Percentiles rank a stretch among this genome's conserved stretches.
Conservation (phyloP, 2,113 vertebrate species). For the Prolemur simus region DNA sequence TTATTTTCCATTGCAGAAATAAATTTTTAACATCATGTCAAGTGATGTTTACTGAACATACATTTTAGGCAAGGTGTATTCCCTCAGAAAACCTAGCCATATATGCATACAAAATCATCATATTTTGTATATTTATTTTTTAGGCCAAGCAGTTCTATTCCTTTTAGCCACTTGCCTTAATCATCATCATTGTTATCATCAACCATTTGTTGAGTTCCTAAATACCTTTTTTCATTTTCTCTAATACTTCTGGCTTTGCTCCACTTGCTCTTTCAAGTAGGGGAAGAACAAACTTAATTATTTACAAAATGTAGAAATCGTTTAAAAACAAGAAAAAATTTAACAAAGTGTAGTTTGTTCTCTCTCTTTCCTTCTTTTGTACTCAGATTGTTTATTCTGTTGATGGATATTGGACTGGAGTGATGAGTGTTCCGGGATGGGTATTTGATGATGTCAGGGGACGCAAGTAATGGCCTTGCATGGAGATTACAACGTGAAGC, state of each 20-base stretch:
- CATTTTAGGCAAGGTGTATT: not conserved
- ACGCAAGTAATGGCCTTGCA: conserved; percentile 79
- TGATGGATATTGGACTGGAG: conserved; percentile 70
- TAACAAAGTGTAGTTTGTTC: not conserved
- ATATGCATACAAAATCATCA: not conserved
- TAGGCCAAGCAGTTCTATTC: not conserved
- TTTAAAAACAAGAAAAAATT: not conserved
- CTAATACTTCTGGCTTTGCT: not conserved
- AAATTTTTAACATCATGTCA: not conserved
- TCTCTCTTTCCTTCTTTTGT: not conserved
- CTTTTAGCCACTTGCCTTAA: not conserved
- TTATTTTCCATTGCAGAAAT: not conserved
- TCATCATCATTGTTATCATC: not conserved
- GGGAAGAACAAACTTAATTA: not conserved
- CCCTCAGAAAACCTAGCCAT: not conserved
- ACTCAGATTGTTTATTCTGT: conserved; percentile 18
- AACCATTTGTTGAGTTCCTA: not conserved
- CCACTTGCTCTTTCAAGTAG: not conserved
- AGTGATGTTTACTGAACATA: not conserved
- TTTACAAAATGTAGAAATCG: not conserved
- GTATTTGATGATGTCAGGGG: conserved; percentile 78
- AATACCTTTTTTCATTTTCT: not conserved
- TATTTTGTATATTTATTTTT: not conserved
- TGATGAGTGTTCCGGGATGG: conserved; percentile 72
- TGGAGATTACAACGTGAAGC: conserved; percentile 74